Base-by-base conservation (phyloP, 2,113 vertebrate species). In the Actinemys pallida region DNA sequence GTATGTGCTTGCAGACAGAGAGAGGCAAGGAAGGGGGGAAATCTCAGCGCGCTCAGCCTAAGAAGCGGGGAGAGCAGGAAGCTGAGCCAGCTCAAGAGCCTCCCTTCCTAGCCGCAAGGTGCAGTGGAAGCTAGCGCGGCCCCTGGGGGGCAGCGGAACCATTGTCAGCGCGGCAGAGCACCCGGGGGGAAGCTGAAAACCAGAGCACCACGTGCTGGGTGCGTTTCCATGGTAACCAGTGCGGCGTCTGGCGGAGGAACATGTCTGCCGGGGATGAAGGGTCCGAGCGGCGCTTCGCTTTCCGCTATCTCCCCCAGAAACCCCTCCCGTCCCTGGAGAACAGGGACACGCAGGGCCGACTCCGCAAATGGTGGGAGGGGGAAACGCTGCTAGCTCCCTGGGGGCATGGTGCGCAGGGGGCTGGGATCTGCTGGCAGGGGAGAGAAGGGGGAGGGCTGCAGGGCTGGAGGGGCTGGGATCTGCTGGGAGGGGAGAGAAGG, bases 281-380 rank as follows among this genome's bases (percentile, higher is more conserved):
- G 5, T 2, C 4, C 1, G 4, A 1, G 2, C 35, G 1, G 0
- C 31, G 9, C 4, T 98, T 97, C 83, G 88, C 31, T 16, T 99
- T 99, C 93, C 94, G 96, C 53, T 84, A 83, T 6, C 92, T 99
- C 84, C 97, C 98, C 24, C 97, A 98, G 86, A 98, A 94, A 94
- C 35, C 87, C 3, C 98, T 98, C 89, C 50, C 87, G 50, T 97
- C 91, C 49, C 92, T 98, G 89, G 94, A 96, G 84, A 65, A 88
- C 87, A 84, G 39, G 39, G 97, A 97, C 59, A 94, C 69, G 92
- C 79, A 72, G 20, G 88, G 90, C 19, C 95, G 98, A 5, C 98
- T 99, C n/a, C 97, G 97, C 83, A 98, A 98, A 93, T 99, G 98
- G 98, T 99, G 98, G 96, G 97, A 45, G 87, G 16, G 52, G 9